Base-by-base conservation (phyloP, 2,797 vertebrate species). In the Chrysocyon brachyurus region DNA sequence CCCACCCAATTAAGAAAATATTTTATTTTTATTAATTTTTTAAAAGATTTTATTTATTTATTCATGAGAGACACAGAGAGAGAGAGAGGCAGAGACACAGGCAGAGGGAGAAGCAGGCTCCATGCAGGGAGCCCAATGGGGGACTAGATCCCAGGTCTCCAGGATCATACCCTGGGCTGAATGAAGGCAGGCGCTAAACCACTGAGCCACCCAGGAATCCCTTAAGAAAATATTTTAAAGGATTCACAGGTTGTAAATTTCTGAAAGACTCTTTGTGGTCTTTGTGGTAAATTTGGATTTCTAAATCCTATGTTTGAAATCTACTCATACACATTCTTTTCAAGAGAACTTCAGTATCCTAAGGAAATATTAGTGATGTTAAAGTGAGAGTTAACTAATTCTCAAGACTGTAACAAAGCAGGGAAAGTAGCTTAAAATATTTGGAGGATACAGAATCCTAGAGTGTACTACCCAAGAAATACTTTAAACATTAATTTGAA, bases 141-240 rank as follows among this genome's bases (percentile, higher is more conserved):
- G 40, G 40, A 46, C 7, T 46, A 7, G 0, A 46, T 46, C 40
- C 40, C 40, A 8, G 40, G 40, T 46, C 40, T 46, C 40, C 40
- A 8, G 40, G 40, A 46, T 46, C 40, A 8, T 8, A 8, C 40
- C 40, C 40, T 8, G 7, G 40, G 40, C 40, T 8, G 7, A 46
- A 46, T 8, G 7, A 46, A 46, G 40, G 40, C 40, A 8, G 40
- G 40, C 40, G 7, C 40, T 8, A 46, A 46, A 46, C 40, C 40
- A 8, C 7, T 46, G 40, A 7, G 40, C 40, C 7, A 46, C 40
- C 40, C 40, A 46, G 40, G 40, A 7, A 46, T 46, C 40, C 40
- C 6, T 96, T 78, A 75, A 64, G 49, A 72, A 95, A 93, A 17
- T 33, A 66, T 78, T 84, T 73, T 83, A 52, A 97, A 94, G 5